Conservation (phyloP, 2,113 vertebrate species). For the Jaculus jaculus region DNA sequence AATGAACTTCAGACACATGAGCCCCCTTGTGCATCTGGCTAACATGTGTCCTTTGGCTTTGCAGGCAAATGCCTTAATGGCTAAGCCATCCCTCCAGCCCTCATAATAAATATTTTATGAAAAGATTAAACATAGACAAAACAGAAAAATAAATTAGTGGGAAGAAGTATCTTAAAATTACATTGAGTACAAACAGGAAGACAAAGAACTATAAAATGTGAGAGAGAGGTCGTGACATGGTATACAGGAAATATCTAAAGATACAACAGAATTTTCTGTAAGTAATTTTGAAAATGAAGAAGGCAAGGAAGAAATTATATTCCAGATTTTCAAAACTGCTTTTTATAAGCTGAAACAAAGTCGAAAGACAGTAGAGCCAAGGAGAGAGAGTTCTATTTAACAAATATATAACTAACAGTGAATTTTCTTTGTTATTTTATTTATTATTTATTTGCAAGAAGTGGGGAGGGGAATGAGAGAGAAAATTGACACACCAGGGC, state of each 20-base stretch:
- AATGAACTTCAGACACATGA: no score
- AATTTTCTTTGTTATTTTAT: no score
- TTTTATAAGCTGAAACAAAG: not conserved
- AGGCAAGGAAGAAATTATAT: not conserved
- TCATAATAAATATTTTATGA: not conserved
- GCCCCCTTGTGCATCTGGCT: no score
- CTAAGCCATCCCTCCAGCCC: no score
- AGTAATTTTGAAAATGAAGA: not conserved
- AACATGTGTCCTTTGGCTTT: no score
- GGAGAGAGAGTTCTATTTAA: not conserved
- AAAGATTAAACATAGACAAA: not conserved
- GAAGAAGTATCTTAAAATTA: not conserved
- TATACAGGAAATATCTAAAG: not conserved
- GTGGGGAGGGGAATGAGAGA: no score
- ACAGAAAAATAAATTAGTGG: not conserved
- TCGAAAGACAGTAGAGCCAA: not conserved
- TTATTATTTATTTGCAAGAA: no score
- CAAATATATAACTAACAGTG: not conserved
- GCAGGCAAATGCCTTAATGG: no score
- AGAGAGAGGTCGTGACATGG: not conserved
- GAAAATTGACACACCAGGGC: no score
- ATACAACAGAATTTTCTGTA: not conserved
- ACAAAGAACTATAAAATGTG: not conserved
- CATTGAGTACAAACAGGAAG: not conserved
- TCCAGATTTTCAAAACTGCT: not conserved